Base-by-base conservation (phyloP, 2,113 vertebrate species). In the Tichodroma muraria region DNA sequence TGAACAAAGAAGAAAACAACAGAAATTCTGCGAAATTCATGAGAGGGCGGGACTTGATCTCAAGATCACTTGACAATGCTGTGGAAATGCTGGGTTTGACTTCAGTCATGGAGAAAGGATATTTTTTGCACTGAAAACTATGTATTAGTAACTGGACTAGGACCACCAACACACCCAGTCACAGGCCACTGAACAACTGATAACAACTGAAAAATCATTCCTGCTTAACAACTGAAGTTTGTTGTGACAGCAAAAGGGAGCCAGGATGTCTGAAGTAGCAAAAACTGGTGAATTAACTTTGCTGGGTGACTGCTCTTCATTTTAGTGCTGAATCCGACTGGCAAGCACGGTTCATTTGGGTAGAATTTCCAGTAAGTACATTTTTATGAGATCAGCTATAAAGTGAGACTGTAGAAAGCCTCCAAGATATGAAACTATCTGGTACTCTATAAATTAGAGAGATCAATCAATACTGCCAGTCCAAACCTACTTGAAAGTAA, bases 321-420 rank as follows among this genome's bases (percentile, higher is more conserved):
- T 89, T 94, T 19, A 82, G 56, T 56, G 71, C 64, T 85, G 68
- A 88, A 42, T 52, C 82, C 84, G 82, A 88, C 89, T 60, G 91
- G 71, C 85, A 94, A 75, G 63, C 60, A 83, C 0, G 2, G 69
- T 38, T 95, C 83, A 64, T 90, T 71, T 57, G 57, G 69, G 64
- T 4, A 95, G 88, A 78, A 75, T 78, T 94, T 91, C 91, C 49
- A 70, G 28, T 82, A 56, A 61, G 78, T 37, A 93, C 47, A 56
- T 82, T 93, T 94, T 88, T 85, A 93, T 68, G 75, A 88, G 68
- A 66, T 83, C 88, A 94, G 69, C 70, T 95, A 69, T 89, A 90
- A 87, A 88, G 47, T 49, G 85, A 64, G 56, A 54, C 54, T 33
- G 35, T 33, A 91, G 92, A 93, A 80, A 95, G 47, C 35, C 71